These are phyloP conservation scores for Tadarida brasiliensis DNA, from an alignment of 2,797 vertebrate genomes.

Conservation along the genomic window DNA sequence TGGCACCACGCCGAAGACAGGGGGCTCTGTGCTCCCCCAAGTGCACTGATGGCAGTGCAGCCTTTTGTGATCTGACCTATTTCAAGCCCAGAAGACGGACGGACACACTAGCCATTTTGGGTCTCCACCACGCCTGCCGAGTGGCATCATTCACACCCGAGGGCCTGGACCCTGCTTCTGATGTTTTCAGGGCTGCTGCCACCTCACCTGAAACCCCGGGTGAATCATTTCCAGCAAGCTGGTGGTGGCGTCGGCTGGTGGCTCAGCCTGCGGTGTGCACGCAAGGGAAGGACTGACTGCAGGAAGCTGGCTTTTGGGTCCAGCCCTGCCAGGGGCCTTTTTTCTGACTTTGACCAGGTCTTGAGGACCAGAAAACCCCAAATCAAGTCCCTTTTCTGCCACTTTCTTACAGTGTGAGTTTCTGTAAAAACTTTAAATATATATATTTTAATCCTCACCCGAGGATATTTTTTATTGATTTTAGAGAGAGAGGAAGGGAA, in stretches of 20 bases:
- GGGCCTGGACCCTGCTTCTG: not conserved
- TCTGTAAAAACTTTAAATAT: not conserved
- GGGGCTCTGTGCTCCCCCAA: not conserved
- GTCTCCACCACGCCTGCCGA: not conserved
- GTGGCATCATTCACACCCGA: not conserved
- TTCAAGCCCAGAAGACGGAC: not conserved
- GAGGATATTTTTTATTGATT: not conserved
- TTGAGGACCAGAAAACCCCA: not conserved
- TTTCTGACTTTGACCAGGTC: not conserved
- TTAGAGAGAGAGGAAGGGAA: not conserved
- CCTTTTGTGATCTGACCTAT: not conserved
- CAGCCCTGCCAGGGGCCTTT: not conserved
- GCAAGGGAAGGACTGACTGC: not conserved
- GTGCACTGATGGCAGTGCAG: not conserved
- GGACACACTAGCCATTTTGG: no score
- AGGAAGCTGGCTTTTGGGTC: not conserved
- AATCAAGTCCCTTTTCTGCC: not conserved
- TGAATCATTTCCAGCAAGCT: not conserved
- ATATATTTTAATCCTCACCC: not conserved
- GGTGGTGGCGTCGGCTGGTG: no score
- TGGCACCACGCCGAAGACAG: not conserved
- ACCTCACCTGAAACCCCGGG: not conserved
- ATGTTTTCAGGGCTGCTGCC: not conserved
- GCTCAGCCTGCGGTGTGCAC: no score
- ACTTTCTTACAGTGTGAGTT: not conserved